These are phyloP conservation scores for Andricus grossulariae DNA, from an alignment of 1,140 invertebrate species.

Conservation along the genomic window DNA sequence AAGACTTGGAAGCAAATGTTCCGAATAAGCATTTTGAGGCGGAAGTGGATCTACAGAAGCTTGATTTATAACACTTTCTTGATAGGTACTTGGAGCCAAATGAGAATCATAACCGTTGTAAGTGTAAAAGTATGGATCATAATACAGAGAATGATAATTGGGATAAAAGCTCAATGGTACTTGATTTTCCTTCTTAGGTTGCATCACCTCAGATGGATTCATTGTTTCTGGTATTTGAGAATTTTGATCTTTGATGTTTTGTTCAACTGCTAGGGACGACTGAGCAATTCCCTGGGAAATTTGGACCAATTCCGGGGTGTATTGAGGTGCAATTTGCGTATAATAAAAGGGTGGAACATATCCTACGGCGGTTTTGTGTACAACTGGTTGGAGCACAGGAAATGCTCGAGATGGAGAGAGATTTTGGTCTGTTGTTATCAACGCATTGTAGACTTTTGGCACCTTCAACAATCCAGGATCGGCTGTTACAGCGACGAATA, in stretches of 20 bases:
- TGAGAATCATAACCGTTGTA: conserved; percentile 65
- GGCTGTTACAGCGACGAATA: conserved; percentile 58
- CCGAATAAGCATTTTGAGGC: conserved; percentile 42
- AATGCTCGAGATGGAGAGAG: conserved; percentile 83
- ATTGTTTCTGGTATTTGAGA: neutral
- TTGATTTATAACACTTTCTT: conserved; percentile 59
- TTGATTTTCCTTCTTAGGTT: conserved; percentile 46
- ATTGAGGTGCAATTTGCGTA: conserved; percentile 58
- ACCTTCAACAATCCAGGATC: conserved; percentile 72
- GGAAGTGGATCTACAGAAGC: conserved; percentile 56
- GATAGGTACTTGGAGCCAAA: conserved; percentile 59
- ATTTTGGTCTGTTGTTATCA: conserved; percentile 85
- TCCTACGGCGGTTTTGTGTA: conserved; percentile 78
- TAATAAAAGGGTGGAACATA: conserved; percentile 75
- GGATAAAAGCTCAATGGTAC: conserved; percentile 67
- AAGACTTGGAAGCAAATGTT: conserved; percentile 51
- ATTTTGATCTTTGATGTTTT: neutral
- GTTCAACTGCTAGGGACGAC: neutral
- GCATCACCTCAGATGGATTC: conserved; percentile 25
- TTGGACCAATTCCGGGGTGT: conserved; percentile 53
- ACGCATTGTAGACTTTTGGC: conserved; percentile 85
- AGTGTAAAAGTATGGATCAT: conserved; percentile 68
- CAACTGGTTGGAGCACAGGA: conserved; percentile 82
- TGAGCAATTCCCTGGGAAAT: conserved; percentile 8
- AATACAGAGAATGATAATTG: conserved; percentile 67